These are phyloP conservation scores for Phalera bucephala DNA, from an alignment of 2,888 invertebrate species.

Conservation along the genomic window DNA sequence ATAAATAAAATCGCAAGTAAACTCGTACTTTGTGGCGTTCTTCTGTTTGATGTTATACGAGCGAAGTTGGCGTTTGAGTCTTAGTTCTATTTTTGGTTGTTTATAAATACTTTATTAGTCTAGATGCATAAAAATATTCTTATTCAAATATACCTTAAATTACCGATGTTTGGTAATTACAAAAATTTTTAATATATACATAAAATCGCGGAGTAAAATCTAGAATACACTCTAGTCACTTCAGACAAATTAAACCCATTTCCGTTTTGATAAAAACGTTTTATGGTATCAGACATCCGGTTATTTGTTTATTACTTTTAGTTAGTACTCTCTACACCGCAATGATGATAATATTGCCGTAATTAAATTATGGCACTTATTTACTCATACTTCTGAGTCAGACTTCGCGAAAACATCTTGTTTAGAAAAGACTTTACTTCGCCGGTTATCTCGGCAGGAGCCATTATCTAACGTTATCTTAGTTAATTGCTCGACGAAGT, in stretches of 20 bases:
- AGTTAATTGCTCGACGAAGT: conserved; percentile 61
- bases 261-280: conserved; percentile 43
- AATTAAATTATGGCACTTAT: conserved; percentile 39
- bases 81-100: too few relatives aligned
- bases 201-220: too few relatives aligned
- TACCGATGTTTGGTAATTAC: too few relatives aligned
- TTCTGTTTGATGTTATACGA: too few relatives aligned
- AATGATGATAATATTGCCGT: conserved; percentile 37
- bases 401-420: conserved; percentile 72
- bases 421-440: conserved; percentile 61
- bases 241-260: conserved; percentile 28
- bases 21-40: too few relatives aligned
- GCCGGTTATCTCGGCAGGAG: conserved; percentile 62
- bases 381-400: conserved; percentile 62
- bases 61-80: too few relatives aligned
- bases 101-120: too few relatives aligned
- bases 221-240: too few relatives aligned
- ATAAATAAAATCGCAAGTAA: too few relatives aligned
- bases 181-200: too few relatives aligned
- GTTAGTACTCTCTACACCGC: conserved; percentile 40
- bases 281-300: conserved; percentile 58
- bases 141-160: too few relatives aligned
- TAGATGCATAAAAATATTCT: too few relatives aligned
- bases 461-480: conserved; percentile 76
- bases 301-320: conserved; percentile 40